phyloP scores from a whole-genome alignment of 2,797 vertebrate genomes.

The Rhinoraja longicauda region DNA sequence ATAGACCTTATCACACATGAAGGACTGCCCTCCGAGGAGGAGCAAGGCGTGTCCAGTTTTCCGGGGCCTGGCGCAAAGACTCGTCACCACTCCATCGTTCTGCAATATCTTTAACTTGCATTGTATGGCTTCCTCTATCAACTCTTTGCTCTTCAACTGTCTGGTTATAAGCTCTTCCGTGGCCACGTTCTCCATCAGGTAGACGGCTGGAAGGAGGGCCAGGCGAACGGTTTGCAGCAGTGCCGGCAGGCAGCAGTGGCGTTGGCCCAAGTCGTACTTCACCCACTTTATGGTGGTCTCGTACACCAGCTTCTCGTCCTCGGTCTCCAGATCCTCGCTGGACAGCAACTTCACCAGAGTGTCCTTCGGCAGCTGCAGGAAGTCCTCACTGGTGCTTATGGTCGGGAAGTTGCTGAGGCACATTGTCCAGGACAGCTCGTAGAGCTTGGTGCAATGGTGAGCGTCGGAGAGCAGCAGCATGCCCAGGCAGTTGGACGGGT shows the following conservation, averaged over 20 bases:
- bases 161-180: conserved; percentile 89
- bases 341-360: conserved; percentile 90
- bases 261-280: conserved; percentile 83
- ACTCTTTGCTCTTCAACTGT: conserved; percentile 88
- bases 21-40: conserved; percentile 90
- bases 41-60: conserved; percentile 95
- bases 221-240: conserved; percentile 84
- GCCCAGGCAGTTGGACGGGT: conserved; percentile 91
- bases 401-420: conserved; percentile 95
- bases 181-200: conserved; percentile 96
- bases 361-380: conserved; percentile 94
- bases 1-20: conserved; percentile 98
- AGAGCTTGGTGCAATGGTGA: conserved; percentile 91
- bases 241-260: conserved; percentile 81
- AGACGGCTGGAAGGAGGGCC: conserved; percentile 89
- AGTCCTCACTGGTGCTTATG: conserved; percentile 94
- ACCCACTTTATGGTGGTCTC: conserved; percentile 94
- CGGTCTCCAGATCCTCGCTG: conserved; percentile 92
- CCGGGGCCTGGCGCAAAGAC: conserved; percentile 84
- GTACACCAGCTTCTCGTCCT: conserved; percentile 91
- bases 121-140: conserved; percentile 90
- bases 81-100: conserved; percentile 92
- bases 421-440: conserved; percentile 94
- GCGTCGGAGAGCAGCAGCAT: conserved; percentile 92
- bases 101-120: conserved; percentile 95